Conservation (phyloP, 2,797 vertebrate genomes). For the Tenualosa thibaudeaui region DNA sequence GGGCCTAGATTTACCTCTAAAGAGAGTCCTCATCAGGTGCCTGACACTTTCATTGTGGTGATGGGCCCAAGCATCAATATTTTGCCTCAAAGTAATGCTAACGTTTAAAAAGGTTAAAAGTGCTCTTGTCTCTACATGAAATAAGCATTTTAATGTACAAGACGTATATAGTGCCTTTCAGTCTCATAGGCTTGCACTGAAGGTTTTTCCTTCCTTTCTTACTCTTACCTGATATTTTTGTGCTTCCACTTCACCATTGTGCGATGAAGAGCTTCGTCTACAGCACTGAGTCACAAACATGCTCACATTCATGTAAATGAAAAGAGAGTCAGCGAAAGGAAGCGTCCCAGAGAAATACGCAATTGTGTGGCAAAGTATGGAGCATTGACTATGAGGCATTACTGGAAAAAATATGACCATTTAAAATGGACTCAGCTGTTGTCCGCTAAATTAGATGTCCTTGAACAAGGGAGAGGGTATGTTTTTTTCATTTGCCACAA, state of each 20-base stretch:
- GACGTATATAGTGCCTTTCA: neutral
- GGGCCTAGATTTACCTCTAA: neutral
- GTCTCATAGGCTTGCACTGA: conserved; percentile 25
- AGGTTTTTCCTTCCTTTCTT: conserved; percentile 57
- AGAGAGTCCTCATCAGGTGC: neutral
- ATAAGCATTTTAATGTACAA: neutral
- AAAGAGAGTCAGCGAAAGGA: conserved; percentile 51
- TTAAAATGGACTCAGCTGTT: conserved; percentile 85
- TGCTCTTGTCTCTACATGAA: neutral
- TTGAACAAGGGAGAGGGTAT: conserved; percentile 71
- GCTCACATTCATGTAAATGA: conserved; percentile 68
- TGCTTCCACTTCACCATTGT: conserved; percentile 63
- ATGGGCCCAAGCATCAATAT: neutral
- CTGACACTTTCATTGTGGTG: neutral
- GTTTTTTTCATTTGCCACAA: conserved; percentile 75
- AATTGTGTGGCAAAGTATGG: conserved; percentile 67
- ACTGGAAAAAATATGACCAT: conserved; percentile 74
- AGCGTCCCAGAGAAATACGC: conserved; percentile 41
- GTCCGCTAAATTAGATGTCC: conserved; percentile 83
- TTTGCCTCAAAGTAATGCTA: neutral
- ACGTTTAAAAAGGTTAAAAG: neutral
- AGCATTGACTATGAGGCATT: conserved; percentile 73
- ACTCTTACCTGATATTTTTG: conserved; percentile 49
- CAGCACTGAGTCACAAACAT: conserved; percentile 61
- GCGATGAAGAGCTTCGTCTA: conserved; percentile 59